Percentiles rank a stretch among this genome's conserved stretches.
Evolutionary conservation across 2,113 vertebrate species (phyloP).

Genomic region (Pagrus major): DNA sequence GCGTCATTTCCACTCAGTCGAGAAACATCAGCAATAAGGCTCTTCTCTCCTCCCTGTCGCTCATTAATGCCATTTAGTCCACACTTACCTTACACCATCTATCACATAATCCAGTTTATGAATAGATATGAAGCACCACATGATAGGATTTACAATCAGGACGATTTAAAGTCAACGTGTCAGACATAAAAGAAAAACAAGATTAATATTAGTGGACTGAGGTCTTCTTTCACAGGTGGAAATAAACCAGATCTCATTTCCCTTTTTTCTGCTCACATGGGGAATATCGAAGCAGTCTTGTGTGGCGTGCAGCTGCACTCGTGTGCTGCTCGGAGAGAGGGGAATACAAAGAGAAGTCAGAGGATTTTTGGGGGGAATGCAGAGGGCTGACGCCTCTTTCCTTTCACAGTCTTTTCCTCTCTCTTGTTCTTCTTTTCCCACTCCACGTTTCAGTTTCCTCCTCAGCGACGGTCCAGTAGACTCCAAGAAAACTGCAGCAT

Average conservation of each 20-base stretch:
- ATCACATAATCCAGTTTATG: slow-evolving; percentile 1
- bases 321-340: slow-evolving; percentile 11
- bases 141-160: slow-evolving; percentile 2
- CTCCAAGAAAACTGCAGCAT: slow-evolving; percentile 34
- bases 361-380: slow-evolving; percentile 57
- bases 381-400: slow-evolving; percentile 61
- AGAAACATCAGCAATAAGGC: slow-evolving; percentile 43
- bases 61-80: slow-evolving; percentile 35
- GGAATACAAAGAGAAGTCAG: slow-evolving; percentile 43
- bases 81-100: slow-evolving; percentile 26
- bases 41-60: slow-evolving; percentile 19
- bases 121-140: slow-evolving; percentile 31
- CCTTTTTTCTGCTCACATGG: background rate
- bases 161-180: slow-evolving; percentile 31
- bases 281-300: slow-evolving; percentile 31
- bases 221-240: background rate
- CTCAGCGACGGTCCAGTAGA: slow-evolving; percentile 25
- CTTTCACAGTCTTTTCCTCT: slow-evolving; percentile 79
- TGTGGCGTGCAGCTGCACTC: background rate
- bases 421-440: slow-evolving; percentile 20
- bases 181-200: slow-evolving; percentile 14
- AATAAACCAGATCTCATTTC: background rate
- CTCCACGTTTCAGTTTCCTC: slow-evolving; percentile 36
- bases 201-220: background rate
- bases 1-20: background rate